Base-by-base conservation (phyloP, 2,797 vertebrate species). In the Pipistrellus nathusii region DNA sequence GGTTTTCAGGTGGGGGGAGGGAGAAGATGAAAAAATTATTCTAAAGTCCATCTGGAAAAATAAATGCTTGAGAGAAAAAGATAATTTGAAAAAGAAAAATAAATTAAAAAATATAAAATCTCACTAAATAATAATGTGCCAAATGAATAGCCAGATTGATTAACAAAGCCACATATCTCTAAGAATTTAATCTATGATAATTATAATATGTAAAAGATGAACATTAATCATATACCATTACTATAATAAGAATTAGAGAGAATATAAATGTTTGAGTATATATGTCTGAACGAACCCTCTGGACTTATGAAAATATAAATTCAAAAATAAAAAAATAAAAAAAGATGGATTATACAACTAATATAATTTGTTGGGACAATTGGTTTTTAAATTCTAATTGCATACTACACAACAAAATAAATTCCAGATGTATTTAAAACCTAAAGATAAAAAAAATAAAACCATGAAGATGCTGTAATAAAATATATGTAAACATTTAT, bases 401-500 rank as follows among this genome's bases (percentile, higher is more conserved):
- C 25, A 46, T 57, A 57, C 25, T 25, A 85, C 35, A 71, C 17
- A 80, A 78, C 20, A 78, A 93, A 93, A 90, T 69, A 66, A 88
- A 78, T 81, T 72, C 7, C 35, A 82, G 7, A 38, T 86, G 12
- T 15, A 55, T 87, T 93, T 73, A 82, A 66, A 91, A 41, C 44
- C 57, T 73, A 82, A 66, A 91, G 6, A 14, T 66, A 48, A 78
- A 88, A 82, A 89, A 86, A 92, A 73, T 35, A 82, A 68, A 62
- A 69, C 6, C 6, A 85, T 57, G 20, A 71, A 91, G 51, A 62
- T 25, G 17, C 10, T 68, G 48, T 71, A 94, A 91, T 80, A 87
- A 93, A 80, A 94, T 89, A 87, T 57, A 92, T 57, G 11, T 82
- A 8, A 93, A 88, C 75, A 73, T 64, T 80, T 91, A 92, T 30